These are phyloP conservation scores for Caenorhabditis macrosperma DNA, from an alignment of 2,888 invertebrate genomes.

Conservation along the genomic window DNA sequence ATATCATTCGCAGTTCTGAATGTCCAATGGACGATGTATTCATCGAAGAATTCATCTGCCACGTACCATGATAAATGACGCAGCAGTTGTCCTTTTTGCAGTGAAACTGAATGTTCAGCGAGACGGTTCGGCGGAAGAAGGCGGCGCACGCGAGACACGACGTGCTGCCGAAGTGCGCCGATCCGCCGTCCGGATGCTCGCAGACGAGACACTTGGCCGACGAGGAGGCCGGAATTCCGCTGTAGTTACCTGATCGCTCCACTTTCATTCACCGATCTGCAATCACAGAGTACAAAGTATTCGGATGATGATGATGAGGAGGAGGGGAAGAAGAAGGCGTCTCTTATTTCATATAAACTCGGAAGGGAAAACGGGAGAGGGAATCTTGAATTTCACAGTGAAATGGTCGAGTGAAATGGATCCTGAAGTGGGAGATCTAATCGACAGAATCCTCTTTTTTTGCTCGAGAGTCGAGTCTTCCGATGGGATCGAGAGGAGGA, in stretches of 20 bases:
- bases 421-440: background rate
- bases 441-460: slow-evolving; percentile 6
- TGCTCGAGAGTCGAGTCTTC: background rate
- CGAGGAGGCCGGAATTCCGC: slow-evolving; percentile 10
- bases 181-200: slow-evolving; percentile 65
- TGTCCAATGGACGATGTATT: no score
- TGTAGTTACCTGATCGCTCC: slow-evolving; percentile 26
- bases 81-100: slow-evolving; percentile 67
- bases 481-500: background rate
- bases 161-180: slow-evolving; percentile 70
- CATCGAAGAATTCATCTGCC: background rate
- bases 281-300: background rate
- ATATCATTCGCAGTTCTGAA: slow-evolving; percentile 72
- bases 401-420: slow-evolving; percentile 6
- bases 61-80: slow-evolving; percentile 66
- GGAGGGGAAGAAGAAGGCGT: background rate
- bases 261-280: slow-evolving; percentile 35
- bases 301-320: background rate
- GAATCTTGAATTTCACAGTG: background rate
- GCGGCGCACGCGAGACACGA: slow-evolving; percentile 75
- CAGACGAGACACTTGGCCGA: slow-evolving; percentile 63
- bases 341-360: background rate
- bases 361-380: background rate
- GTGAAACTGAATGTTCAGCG: slow-evolving; percentile 67
- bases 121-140: slow-evolving; percentile 67